Base-by-base conservation (phyloP, 2,113 vertebrate genomes). In the Acanthochromis polyacanthus region DNA sequence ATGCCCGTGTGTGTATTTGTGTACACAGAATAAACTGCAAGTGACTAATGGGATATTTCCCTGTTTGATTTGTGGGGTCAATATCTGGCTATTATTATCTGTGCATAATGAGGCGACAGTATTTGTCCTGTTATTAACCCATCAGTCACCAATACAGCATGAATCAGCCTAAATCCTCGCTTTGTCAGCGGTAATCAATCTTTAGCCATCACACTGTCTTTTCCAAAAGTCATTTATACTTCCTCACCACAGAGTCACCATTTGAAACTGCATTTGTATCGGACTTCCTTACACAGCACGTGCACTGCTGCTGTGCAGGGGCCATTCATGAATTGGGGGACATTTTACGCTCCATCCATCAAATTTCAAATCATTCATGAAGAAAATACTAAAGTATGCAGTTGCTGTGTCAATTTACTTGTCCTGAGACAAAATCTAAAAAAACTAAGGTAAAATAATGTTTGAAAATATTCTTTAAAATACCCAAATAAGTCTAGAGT, bases 121-220 rank as follows among this genome's bases (percentile, higher is more conserved):
- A 64, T 77, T 74, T 77, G 59, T 55, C 58, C 3, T 61, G 23
- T 74, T 64, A 74, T 84, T 72, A 84, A 84, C 25, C 65, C 19
- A 20, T 80, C 66, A 74, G 56, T 71, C 58, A 63, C 10, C 7
- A 75, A 71, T 6, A 36, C 60, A 14, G 32, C 38, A 69, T 25
- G n/a, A 74, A 65, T 78, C 59, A 71, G 23, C 25, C 16, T 55
- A 69, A 71, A 64, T 79, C 60, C 38, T 79, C 32, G 12, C 20
- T 3, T 6, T 53, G 70, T 70, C 30, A 30, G 64, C n/a, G 30
- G 43, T 62, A 46, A 72, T 71, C 68, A 55, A 45, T 67, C 67
- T n/a, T 17, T 75, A 46, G 25, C 63, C 10, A 0, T 62, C 53
- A n/a, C 38, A 5, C 17, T 43, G 23, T 63, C 45, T 20, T 74